Percentiles rank a stretch among this genome's conserved stretches.
Evolutionary conservation across 2,888 invertebrate genomes (phyloP).

Genomic region (Chironomus tentans): DNA sequence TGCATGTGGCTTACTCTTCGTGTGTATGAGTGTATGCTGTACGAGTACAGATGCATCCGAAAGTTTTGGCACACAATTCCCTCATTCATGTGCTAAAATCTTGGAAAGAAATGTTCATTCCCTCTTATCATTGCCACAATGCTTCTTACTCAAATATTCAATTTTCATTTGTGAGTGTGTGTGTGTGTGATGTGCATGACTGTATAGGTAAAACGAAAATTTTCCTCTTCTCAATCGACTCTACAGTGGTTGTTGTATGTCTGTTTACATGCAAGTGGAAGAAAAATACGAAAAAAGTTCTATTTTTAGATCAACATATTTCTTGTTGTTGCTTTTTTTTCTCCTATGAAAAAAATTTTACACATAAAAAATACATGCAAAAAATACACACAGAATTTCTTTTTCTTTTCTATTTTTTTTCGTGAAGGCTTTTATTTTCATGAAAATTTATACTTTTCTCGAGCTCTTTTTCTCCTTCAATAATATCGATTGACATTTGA

Average conservation of each 20-base stretch:
- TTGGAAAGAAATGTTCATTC: background rate
- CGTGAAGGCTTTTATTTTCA: background rate
- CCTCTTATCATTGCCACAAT: background rate
- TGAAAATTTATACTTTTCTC: background rate
- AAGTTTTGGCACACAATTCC: background rate
- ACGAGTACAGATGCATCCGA: background rate
- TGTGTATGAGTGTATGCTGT: background rate
- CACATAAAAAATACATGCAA: background rate
- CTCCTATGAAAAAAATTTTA: background rate
- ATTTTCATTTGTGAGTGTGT: background rate
- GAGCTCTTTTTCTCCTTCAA: background rate
- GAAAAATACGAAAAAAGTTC: background rate
- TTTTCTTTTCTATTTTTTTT: background rate
- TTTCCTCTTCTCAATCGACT: background rate
- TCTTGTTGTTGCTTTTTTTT: slow-evolving; percentile 12
- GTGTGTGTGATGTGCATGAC: background rate
- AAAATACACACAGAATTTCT: background rate
- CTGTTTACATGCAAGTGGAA: slow-evolving; percentile 24
- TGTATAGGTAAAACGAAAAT: background rate
- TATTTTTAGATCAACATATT: slow-evolving; percentile 26
- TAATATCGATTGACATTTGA: background rate
- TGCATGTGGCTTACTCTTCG: too few species aligned
- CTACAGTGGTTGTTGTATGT: background rate
- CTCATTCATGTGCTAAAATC: background rate
- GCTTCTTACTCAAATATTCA: background rate